Conservation (phyloP, 2,113 vertebrate genomes). For the Melanocharis versteri region DNA sequence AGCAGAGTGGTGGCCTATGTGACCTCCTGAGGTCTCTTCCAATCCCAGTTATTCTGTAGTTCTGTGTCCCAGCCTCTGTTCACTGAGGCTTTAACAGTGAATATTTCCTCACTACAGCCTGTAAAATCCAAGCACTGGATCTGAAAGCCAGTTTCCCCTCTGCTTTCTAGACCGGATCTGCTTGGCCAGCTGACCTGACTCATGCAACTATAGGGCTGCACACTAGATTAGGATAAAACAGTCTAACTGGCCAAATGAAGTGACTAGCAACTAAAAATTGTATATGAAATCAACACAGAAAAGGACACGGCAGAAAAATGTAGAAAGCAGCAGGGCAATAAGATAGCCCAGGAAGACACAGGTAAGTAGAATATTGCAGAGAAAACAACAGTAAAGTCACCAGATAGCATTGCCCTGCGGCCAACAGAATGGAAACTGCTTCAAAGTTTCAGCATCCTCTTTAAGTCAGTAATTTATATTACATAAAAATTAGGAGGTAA, state of each 20-base stretch:
- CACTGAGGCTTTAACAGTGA: not conserved
- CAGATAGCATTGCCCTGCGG: not conserved
- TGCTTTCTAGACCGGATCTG: not conserved
- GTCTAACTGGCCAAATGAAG: not conserved
- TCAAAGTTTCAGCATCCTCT: no score
- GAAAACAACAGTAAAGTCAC: not conserved
- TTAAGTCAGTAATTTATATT: not conserved
- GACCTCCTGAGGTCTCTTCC: not conserved
- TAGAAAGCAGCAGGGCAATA: not conserved
- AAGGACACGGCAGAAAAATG: not conserved
- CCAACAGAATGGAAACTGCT: not conserved
- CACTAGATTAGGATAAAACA: not conserved
- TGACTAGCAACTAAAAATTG: not conserved
- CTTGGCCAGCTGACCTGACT: not conserved
- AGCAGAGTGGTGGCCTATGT: fast-evolving
- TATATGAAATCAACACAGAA: not conserved
- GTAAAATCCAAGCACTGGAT: not conserved
- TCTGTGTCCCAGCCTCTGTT: not conserved
- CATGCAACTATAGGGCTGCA: not conserved
- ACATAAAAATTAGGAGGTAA: not conserved
- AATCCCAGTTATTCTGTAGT: not conserved
- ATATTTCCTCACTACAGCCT: not conserved
- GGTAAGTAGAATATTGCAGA: not conserved
- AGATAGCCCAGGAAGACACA: not conserved
- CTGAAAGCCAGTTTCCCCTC: not conserved